These are phyloP conservation scores for Aphaenogaster ashmeadi DNA, from an alignment of 1,140 invertebrate species.

Conservation along the genomic window DNA sequence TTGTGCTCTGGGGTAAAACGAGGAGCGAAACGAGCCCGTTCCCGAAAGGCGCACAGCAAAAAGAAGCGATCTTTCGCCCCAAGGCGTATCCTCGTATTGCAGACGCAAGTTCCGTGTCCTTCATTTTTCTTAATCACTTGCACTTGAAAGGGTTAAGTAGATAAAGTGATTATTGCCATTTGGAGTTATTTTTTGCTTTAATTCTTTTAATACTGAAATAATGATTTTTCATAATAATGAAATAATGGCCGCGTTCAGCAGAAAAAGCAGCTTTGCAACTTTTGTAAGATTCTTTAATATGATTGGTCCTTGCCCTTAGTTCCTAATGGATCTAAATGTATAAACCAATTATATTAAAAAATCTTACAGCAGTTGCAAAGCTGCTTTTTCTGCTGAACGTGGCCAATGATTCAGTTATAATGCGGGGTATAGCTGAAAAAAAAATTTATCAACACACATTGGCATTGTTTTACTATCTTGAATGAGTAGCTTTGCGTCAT, in stretches of 20 bases:
- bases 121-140: conserved; percentile 4
- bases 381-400: no score
- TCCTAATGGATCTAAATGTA: no score
- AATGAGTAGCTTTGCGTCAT: no score
- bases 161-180: not conserved
- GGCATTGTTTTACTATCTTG: not conserved
- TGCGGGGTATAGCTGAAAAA: not conserved
- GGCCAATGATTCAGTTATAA: not conserved
- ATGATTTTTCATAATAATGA: not conserved
- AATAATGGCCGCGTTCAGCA: no score
- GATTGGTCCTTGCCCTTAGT: no score
- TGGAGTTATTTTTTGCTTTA: not conserved
- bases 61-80: conserved; percentile 35
- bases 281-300: no score
- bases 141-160: not conserved
- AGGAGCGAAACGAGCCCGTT: conserved; percentile 51
- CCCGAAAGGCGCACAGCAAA: not conserved
- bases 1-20: not conserved
- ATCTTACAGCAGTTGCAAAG: no score
- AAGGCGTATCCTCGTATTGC: not conserved
- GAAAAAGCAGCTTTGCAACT: no score
- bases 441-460: not conserved
- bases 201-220: not conserved
- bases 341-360: no score
- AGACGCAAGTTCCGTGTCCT: not conserved